Base-by-base conservation (phyloP, 2,888 invertebrate genomes). In the Polyploca ridens region DNA sequence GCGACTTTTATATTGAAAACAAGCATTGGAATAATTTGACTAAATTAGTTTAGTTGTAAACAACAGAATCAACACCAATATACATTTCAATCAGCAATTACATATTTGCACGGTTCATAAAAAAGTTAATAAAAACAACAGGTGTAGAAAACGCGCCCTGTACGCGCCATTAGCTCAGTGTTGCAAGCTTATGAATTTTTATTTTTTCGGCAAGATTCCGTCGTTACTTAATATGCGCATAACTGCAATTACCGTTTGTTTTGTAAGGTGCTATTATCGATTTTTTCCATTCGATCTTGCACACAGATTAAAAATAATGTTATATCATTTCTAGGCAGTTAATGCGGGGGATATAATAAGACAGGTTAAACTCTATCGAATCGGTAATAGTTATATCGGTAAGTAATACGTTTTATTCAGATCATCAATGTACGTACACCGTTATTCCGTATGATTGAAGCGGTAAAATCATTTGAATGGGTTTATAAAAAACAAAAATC, bases 91-190 rank as follows among this genome's bases (percentile, higher is more conserved):
- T 8, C 10, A 8, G 54, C 1, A 54, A 54, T n/a, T 27, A 27
- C 27, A 1, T 27, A 49, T 16, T 3, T 60, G 11, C 41, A 33
- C n/a, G 8, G 61, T 27, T 54, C 5, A 46, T 46, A 54, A 61
- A 41, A 44, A 38, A 41, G 38, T 2, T n/a, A 41, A 61, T 13
- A 41, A 19, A 60, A 44, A 14, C 61, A 7, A 19, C 10, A 41
- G 13, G 61, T 61, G 41, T 27, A 41, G 41, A 61, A 41, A 61
- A 54, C 16, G 59, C 16, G 16, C 19, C 27, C 61, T 61, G 13
- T 33, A 60, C 60, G 60, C 44, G 41, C 41, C 61, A 61, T 61
- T 61, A 41, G 16, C 13, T 41, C 41, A 61, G 61, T 61, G 61
- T 61, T 61, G 61, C 44, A 61, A 61, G 16, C 41, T 14, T 44